Evolutionary conservation across 2,797 vertebrate species (phyloP), one percentile per base, ranked within the genome.

Genomic region (Artibeus lituratus): DNA sequence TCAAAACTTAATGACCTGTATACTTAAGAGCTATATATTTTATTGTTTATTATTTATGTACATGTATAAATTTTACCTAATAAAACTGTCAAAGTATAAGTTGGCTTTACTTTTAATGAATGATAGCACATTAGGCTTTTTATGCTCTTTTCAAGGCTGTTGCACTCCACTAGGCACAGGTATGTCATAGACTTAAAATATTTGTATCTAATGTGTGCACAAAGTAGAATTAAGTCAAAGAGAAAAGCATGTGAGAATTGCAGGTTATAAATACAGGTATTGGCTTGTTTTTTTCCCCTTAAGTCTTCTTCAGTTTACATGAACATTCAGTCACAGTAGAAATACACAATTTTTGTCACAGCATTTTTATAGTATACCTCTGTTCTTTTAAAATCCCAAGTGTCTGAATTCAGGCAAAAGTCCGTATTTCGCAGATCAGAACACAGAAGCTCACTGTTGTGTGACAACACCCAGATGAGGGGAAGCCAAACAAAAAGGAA

Each of bases 61-160:
- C n/a, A n/a, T n/a, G n/a, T n/a, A n/a, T n/a, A 81, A 65, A 78
- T 92, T 95, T 91, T 90, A 72, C 14, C 59, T 59, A 53, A 87
- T 72, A n/a, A 92, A 67, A 81, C 35, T 91, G 24, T 77, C 9
- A 51, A 57, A 49, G 44, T 49, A 72, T 47, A 62, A 62, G 22
- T n/a, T 86, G 73, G 35, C 16, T 76, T 96, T 26, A 83, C 0
- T 92, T 91, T 37, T 84, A 91, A 59, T 24, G 92, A 42, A 11
- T 59, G 35, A 70, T 3, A 73, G 57, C n/a, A 51, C 10, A 57
- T 90, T 84, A 57, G 42, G 16, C 47, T 92, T 72, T 84, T 84
- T 69, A 87, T 73, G 26, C 39, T 87, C 73, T 95, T 21, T 94
- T 81, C 14, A 47, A 65, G 39, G 12, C 69, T 89, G 0, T 93